A percentile compares a stretch with the other conserved stretches of the same genome.
These are phyloP conservation scores for Ommatoiulus sabulosus DNA, from an alignment of 2,888 invertebrate genomes.

Conservation along the genomic window DNA sequence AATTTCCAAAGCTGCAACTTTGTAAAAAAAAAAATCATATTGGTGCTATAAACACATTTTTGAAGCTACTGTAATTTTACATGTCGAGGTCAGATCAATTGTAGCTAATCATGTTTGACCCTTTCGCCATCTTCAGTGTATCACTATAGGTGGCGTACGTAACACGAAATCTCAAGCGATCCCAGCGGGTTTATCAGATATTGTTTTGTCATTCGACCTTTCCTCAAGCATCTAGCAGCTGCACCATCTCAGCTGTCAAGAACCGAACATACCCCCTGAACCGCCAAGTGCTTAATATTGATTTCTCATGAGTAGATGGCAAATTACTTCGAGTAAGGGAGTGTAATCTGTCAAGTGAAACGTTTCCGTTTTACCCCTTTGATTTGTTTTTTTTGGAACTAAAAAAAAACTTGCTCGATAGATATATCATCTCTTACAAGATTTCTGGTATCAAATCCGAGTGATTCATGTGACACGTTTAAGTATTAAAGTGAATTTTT, in stretches of 20 bases:
- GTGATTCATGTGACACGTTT: not conserved
- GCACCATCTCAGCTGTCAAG: slow-evolving; percentile 21
- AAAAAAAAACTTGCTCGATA: not conserved
- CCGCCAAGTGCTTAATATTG: slow-evolving; percentile 22
- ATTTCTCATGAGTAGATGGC: slow-evolving; percentile 21
- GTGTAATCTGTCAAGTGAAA: slow-evolving; percentile 1
- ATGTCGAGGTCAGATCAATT: too few species aligned
- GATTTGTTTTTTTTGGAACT: slow-evolving; percentile 2
- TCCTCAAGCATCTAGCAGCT: not conserved
- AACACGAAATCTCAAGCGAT: not conserved
- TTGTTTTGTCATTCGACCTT: slow-evolving; percentile 34
- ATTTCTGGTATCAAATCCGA: slow-evolving; percentile 20
- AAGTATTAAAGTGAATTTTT: not conserved
- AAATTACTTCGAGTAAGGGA: not conserved
- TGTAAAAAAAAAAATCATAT: too few species aligned
- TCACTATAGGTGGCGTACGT: not conserved
- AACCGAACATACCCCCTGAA: slow-evolving; percentile 4
- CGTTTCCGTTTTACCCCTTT: not conserved
- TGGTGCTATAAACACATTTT: too few species aligned
- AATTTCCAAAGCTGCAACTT: too few species aligned
- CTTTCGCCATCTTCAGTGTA: not conserved
- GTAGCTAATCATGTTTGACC: too few species aligned
- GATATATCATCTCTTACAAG: not conserved
- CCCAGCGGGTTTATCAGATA: not conserved
- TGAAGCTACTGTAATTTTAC: too few species aligned